Percentiles rank a stretch among this genome's conserved stretches.
Conservation (phyloP, 2,797 vertebrate genomes). For the Sebastes goodei region DNA sequence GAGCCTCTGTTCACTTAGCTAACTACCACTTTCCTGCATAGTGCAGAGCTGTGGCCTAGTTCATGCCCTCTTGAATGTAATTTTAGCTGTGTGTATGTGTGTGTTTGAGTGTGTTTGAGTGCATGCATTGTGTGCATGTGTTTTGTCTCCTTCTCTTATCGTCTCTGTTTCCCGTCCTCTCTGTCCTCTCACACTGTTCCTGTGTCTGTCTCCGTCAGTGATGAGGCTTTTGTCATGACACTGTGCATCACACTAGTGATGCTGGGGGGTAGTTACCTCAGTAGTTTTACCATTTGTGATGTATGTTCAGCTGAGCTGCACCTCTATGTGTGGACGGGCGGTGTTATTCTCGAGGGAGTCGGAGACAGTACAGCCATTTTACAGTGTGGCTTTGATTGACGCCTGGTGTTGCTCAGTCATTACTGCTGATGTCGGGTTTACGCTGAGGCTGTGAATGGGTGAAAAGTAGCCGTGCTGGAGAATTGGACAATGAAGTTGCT, state of each 20-base stretch:
- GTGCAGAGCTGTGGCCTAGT: slow-evolving; percentile 58
- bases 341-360: slow-evolving; percentile 1
- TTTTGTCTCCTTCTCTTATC: slow-evolving; percentile 13
- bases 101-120: not conserved
- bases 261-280: not conserved
- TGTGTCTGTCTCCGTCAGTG: slow-evolving; percentile 21
- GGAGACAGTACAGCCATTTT: slow-evolving; percentile 20
- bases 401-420: slow-evolving; percentile 7
- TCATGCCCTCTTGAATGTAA: slow-evolving; percentile 67
- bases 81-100: slow-evolving; percentile 48
- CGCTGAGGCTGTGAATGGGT: not conserved
- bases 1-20: slow-evolving; percentile 30
- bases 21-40: slow-evolving; percentile 42
- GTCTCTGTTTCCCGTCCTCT: slow-evolving; percentile 27
- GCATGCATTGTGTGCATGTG: slow-evolving; percentile 9
- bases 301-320: slow-evolving; percentile 1
- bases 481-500: not conserved
- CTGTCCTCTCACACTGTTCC: slow-evolving; percentile 17
- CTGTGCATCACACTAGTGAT: not conserved
- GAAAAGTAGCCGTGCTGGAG: not conserved
- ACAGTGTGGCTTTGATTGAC: slow-evolving; percentile 31
- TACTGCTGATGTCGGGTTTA: slow-evolving; percentile 12
- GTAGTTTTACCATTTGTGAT: slow-evolving; percentile 4
- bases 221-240: slow-evolving; percentile 19
- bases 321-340: slow-evolving; percentile 4